These are phyloP conservation scores for Agelaius phoeniceus DNA, from an alignment of 2,113 vertebrate genomes.

Conservation along the genomic window DNA sequence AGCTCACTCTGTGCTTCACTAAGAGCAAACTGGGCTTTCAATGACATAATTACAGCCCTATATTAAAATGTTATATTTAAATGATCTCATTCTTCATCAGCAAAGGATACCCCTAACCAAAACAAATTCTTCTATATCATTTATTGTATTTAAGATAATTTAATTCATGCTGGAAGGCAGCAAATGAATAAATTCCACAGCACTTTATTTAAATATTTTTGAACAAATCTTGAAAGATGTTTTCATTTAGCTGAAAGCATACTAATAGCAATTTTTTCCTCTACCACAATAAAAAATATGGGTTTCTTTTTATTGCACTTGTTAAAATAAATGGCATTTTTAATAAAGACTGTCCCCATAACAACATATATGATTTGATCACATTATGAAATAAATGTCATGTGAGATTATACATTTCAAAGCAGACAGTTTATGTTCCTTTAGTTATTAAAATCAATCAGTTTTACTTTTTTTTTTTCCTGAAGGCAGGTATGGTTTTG, in stretches of 20 bases:
- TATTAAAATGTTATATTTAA: conserved; percentile 54
- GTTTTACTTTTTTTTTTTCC: conserved; percentile 63
- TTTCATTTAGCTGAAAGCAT: conserved; percentile 76
- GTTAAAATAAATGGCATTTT: conserved; percentile 81
- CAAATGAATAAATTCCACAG: conserved; percentile 68
- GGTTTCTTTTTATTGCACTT: conserved; percentile 71
- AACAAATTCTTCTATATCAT: conserved; percentile 56
- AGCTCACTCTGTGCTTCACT: background rate
- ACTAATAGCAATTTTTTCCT: conserved; percentile 73
- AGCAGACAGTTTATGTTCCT: conserved; percentile 71
- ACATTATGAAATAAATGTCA: conserved; percentile 73
- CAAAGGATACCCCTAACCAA: conserved; percentile 53
- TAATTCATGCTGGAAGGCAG: conserved; percentile 53
- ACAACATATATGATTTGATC: conserved; percentile 74
- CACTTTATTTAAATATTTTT: conserved; percentile 78
- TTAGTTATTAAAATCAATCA: conserved; percentile 78
- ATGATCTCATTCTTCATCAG: conserved; percentile 49
- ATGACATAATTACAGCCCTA: conserved; percentile 36
- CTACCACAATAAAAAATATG: conserved; percentile 51
- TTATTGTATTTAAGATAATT: conserved; percentile 67
- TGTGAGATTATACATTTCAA: conserved; percentile 74
- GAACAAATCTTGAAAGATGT: conserved; percentile 73
- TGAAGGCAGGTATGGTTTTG: conserved; percentile 72
- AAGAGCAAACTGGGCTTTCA: background rate
- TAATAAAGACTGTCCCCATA: conserved; percentile 76